These are phyloP conservation scores for Chiridota heheva DNA, from an alignment of 35 echinoderm and acorn worm species.

Conservation along the genomic window DNA sequence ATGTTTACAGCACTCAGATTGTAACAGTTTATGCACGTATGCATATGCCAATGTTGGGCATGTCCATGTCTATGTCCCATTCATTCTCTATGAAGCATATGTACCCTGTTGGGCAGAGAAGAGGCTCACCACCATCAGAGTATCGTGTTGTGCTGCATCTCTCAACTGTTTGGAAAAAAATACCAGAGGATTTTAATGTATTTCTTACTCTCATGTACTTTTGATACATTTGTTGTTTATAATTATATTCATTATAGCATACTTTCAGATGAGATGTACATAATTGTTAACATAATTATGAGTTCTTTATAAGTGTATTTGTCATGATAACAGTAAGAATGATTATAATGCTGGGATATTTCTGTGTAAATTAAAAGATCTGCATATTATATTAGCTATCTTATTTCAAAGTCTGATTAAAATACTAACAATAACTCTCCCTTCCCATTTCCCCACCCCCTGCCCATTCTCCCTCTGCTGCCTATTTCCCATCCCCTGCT, in stretches of 20 bases:
- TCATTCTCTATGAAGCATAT: conserved; percentile 65
- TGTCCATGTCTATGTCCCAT: conserved; percentile 58
- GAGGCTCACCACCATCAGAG: conserved; percentile 58
- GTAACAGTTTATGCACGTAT: conserved; percentile 50
- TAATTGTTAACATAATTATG: not conserved
- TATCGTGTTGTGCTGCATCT: conserved; percentile 73
- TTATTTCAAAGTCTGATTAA: no score
- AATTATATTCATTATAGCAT: not conserved
- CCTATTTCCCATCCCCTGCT: no score
- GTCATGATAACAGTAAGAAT: not conserved
- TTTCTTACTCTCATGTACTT: not conserved
- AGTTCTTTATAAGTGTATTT: not conserved
- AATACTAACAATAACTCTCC: no score
- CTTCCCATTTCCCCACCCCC: no score
- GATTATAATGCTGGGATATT: no score
- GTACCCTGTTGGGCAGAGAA: conserved; percentile 77
- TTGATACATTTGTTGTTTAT: no score
- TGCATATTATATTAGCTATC: no score
- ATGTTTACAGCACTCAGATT: no score
- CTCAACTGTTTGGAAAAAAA: conserved; percentile 40
- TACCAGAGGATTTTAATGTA: not conserved
- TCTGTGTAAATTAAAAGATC: no score
- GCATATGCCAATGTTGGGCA: conserved; percentile 84
- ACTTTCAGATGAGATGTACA: not conserved
- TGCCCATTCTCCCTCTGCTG: no score